Evolutionary conservation across 2,797 vertebrate genomes (phyloP).

Genomic region (Fundulus diaphanus): DNA sequence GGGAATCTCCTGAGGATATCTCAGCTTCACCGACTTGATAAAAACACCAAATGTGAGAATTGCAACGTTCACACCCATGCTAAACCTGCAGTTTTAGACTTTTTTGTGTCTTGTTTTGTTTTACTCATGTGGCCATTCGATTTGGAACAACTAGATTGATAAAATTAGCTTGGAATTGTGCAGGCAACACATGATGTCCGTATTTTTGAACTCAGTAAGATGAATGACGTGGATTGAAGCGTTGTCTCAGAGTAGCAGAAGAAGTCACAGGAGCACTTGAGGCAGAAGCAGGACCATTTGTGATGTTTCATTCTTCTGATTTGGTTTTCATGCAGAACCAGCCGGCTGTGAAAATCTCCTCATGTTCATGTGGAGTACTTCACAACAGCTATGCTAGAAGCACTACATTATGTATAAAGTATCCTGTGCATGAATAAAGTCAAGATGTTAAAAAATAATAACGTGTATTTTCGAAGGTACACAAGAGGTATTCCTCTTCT

Average conservation of each 20-base stretch:
- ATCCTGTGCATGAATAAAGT: slow-evolving; percentile 34
- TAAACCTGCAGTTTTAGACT: slow-evolving; percentile 35
- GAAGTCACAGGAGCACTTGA: slow-evolving; percentile 26
- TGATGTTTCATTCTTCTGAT: slow-evolving; percentile 36
- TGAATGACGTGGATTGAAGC: background rate
- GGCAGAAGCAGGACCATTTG: slow-evolving; percentile 21
- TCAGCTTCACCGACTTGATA: slow-evolving; percentile 45
- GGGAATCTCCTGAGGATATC: slow-evolving; percentile 50
- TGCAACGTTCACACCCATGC: slow-evolving; percentile 55
- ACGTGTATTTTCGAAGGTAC: slow-evolving; percentile 5
- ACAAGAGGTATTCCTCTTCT: no score
- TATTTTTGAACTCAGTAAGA: background rate
- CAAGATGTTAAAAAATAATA: slow-evolving; percentile 38
- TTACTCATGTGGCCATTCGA: background rate
- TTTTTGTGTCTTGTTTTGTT: slow-evolving; percentile 21
- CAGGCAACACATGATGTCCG: background rate
- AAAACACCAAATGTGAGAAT: slow-evolving; percentile 57
- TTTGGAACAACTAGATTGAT: background rate
- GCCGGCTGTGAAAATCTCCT: slow-evolving; percentile 50
- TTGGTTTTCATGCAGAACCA: slow-evolving; percentile 42
- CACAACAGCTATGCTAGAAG: slow-evolving; percentile 31
- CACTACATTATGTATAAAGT: slow-evolving; percentile 48
- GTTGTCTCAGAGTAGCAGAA: slow-evolving; percentile 20
- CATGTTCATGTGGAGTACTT: slow-evolving; percentile 53
- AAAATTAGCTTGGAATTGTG: background rate